phyloP scores from a whole-genome alignment of 2,113 vertebrate genomes.

The Gymnorhina tibicen region DNA sequence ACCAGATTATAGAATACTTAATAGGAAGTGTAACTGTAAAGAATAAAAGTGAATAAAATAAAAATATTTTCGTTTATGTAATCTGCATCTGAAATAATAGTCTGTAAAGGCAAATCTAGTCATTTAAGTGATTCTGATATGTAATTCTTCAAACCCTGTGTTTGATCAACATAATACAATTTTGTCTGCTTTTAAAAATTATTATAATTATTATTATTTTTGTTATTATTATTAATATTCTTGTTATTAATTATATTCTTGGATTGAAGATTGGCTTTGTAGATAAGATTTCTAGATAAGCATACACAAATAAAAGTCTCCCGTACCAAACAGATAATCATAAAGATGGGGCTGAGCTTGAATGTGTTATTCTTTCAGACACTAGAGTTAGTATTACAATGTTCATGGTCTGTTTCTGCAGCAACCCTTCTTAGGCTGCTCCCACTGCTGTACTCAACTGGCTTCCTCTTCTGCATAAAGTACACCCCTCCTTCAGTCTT shows the following conservation, averaged over 20 bases:
- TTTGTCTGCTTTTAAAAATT: background rate
- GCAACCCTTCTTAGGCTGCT: background rate
- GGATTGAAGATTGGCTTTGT: background rate
- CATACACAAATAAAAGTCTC: background rate
- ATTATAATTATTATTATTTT: background rate
- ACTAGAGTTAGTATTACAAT: too few species aligned
- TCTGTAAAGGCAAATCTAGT: background rate
- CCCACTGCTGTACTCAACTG: background rate
- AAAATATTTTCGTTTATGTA: background rate
- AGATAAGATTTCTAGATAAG: background rate
- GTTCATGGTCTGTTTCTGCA: background rate
- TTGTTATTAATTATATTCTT: background rate
- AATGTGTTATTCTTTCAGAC: background rate
- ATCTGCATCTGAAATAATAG: background rate
- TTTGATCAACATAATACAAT: background rate
- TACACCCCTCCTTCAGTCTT: background rate
- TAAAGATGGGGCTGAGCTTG: background rate
- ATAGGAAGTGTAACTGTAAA: background rate
- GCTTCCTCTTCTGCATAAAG: background rate
- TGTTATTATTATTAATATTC: background rate
- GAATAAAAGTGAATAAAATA: conserved; percentile 18
- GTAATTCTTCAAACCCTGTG: background rate
- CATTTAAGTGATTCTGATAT: background rate
- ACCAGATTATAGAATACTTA: conserved; percentile 3
- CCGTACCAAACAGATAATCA: background rate